Conservation (phyloP, 2,797 vertebrate genomes). For the Gobio occitaniae region DNA sequence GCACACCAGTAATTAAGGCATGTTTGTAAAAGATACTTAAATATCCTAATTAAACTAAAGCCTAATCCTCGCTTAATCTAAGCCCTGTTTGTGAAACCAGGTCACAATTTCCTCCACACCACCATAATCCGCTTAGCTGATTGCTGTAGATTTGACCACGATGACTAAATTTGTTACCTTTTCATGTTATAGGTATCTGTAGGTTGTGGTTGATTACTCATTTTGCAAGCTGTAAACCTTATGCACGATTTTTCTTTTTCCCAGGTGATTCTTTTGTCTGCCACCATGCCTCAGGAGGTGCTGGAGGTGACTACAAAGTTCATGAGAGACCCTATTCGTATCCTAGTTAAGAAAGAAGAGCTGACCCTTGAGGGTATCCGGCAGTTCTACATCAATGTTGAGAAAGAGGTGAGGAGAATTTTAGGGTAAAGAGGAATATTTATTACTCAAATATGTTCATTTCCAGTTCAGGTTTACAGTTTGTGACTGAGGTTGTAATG, state of each 20-base stretch:
- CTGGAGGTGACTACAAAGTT: conserved; percentile 92
- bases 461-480: not conserved
- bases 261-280: conserved; percentile 89
- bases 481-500: not conserved
- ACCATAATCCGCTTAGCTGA: not conserved
- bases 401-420: conserved; percentile 80
- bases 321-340: conserved; percentile 89
- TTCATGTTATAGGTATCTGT: not conserved
- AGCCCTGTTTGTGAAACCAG: not conserved
- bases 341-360: conserved; percentile 91
- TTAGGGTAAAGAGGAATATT: not conserved
- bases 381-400: conserved; percentile 91
- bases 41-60: not conserved
- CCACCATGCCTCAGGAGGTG: conserved; percentile 90
- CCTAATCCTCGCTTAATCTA: no score
- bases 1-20: no score
- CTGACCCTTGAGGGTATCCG: conserved; percentile 91
- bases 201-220: not conserved
- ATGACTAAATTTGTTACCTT: no score
- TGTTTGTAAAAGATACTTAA: not conserved
- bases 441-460: not conserved
- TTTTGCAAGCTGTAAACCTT: not conserved
- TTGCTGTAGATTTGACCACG: not conserved
- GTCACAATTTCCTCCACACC: not conserved
- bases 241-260: not conserved